These are phyloP conservation scores for Temnothorax rugatulus DNA, from an alignment of 2,888 invertebrate species.

Conservation along the genomic window DNA sequence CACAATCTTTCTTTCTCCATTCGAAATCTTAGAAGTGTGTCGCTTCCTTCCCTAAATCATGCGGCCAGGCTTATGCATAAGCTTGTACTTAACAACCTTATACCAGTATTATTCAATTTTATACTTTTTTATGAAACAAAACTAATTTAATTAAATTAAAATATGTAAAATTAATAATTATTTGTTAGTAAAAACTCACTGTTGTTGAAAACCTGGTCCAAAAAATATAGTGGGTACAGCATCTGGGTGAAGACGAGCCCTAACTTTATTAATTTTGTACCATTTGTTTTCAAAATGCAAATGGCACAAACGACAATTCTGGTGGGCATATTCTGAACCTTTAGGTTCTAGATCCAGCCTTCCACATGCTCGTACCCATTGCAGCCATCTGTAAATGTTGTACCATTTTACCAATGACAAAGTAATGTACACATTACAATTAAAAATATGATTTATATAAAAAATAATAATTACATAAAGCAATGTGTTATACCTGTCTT, in stretches of 20 bases:
- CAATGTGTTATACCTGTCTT: not conserved
- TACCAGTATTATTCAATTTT: too few relatives aligned
- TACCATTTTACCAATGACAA: not conserved
- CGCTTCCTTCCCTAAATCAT: too few relatives aligned
- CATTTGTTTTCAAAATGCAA: conserved; percentile 5
- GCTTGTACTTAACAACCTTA: too few relatives aligned
- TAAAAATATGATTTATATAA: not conserved
- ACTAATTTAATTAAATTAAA: too few relatives aligned
- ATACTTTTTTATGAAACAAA: too few relatives aligned
- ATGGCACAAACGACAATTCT: not conserved
- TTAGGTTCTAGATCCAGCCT: not conserved
- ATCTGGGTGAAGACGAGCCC: not conserved
- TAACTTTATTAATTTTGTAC: not conserved
- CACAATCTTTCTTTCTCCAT: too few relatives aligned
- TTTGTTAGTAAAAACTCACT: too few relatives aligned
- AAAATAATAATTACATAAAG: not conserved
- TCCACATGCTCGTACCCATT: not conserved
- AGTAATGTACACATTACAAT: not conserved
- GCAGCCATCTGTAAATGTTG: not conserved
- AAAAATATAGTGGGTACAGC: not conserved
- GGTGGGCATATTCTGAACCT: not conserved
- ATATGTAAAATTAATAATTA: too few relatives aligned
- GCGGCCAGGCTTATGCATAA: too few relatives aligned
- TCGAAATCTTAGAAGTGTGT: too few relatives aligned
- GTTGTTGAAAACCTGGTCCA: not conserved